Conservation (phyloP, 2,113 vertebrate genomes). For the Theropithecus gelada region DNA sequence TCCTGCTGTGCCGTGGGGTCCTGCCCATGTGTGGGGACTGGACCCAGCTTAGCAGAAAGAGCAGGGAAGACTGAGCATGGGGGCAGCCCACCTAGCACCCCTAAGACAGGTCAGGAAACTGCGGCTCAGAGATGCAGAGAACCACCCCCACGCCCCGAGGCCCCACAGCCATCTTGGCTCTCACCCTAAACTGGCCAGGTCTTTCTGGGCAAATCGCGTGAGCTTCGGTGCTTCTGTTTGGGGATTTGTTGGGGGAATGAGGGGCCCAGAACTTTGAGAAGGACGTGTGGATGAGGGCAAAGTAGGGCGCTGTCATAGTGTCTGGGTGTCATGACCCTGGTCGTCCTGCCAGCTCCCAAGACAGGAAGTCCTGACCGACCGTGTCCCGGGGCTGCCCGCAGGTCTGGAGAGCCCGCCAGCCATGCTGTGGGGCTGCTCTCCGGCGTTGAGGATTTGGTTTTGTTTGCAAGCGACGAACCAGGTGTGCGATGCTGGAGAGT, state of each 20-base stretch:
- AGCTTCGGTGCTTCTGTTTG: background rate
- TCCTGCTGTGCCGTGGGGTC: background rate
- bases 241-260: background rate
- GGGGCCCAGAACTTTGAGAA: background rate
- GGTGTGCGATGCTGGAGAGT: background rate
- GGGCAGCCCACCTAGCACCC: background rate
- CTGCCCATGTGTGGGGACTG: rapidly evolving
- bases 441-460: rapidly evolving
- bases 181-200: background rate
- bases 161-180: rapidly evolving
- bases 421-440: too few species aligned
- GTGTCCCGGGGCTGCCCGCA: background rate
- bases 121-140: background rate
- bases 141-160: too few species aligned
- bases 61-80: background rate
- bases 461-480: background rate
- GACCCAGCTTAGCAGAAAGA: background rate
- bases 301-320: too few species aligned
- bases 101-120: background rate
- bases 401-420: background rate
- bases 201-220: background rate
- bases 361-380: background rate
- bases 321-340: background rate
- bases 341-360: background rate
- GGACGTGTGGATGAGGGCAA: background rate